phyloP scores from a whole-genome alignment of 2,797 vertebrate genomes.

The Catharus ustulatus region DNA sequence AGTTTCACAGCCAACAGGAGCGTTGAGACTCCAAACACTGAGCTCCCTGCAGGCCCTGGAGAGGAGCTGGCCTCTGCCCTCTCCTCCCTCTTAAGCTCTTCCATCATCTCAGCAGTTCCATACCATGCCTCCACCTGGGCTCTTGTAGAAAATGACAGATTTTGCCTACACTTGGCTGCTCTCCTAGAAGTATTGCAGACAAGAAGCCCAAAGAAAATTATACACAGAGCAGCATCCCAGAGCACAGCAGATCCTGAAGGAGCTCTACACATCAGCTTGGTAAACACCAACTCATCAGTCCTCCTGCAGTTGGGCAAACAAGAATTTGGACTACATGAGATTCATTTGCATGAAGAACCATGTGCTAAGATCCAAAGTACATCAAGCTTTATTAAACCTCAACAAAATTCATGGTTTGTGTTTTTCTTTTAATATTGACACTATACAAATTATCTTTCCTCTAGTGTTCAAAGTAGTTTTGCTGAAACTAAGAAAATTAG shows the following conservation, averaged over 20 bases:
- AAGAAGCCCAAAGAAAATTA: background rate
- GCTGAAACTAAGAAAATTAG: constrained; percentile 34
- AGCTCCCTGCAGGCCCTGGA: background rate
- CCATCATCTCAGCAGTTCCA: background rate
- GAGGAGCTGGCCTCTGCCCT: background rate
- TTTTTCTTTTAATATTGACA: background rate
- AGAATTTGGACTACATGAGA: background rate
- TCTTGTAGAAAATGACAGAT: background rate
- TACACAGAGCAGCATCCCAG: background rate
- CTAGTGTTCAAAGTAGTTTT: background rate
- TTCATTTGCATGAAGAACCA: background rate
- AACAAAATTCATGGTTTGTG: background rate
- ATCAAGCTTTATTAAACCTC: background rate
- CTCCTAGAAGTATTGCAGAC: background rate
- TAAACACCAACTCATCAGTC: background rate
- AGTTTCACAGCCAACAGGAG: background rate
- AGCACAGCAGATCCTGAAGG: background rate
- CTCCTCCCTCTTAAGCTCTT: background rate
- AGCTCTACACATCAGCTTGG: background rate
- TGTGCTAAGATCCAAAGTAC: background rate
- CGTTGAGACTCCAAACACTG: background rate
- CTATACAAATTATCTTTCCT: background rate
- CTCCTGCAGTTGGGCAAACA: background rate
- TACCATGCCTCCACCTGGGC: background rate
- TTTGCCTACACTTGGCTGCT: background rate